phyloP scores from a whole-genome alignment of 2,888 invertebrate species.

The Drosophila antonietae region DNA sequence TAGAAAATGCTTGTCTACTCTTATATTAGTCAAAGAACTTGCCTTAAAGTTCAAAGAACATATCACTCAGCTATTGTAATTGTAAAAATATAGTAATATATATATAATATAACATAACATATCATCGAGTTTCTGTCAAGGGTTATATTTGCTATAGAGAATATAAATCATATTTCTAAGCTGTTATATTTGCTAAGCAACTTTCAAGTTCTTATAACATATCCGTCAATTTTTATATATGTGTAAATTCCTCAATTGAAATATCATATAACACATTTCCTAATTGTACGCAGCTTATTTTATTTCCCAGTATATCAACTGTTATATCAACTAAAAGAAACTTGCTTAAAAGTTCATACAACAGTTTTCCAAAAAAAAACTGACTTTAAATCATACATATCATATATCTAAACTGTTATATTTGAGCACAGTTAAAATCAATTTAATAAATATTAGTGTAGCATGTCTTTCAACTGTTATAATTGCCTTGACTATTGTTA shows the following conservation, averaged over 20 bases:
- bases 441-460: not conserved
- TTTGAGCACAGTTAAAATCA: too few relatives aligned
- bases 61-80: not conserved
- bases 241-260: too few relatives aligned
- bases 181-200: not conserved
- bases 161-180: not conserved
- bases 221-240: too few relatives aligned
- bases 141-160: too few relatives aligned
- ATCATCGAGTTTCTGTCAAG: too few relatives aligned
- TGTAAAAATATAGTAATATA: too few relatives aligned
- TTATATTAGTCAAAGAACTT: constrained; percentile 5
- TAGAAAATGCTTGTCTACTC: not conserved
- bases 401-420: not conserved
- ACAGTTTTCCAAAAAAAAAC: not conserved
- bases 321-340: constrained; percentile 1
- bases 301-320: not conserved
- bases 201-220: not conserved
- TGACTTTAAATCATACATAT: too few relatives aligned
- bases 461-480: not conserved
- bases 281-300: too few relatives aligned
- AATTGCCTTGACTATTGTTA: not conserved
- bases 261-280: not conserved
- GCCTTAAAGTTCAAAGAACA: constrained; percentile 1
- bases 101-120: too few relatives aligned
- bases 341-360: not conserved